Evolutionary conservation across 2,113 vertebrate species (phyloP).

Genomic region (Stegastes partitus): DNA sequence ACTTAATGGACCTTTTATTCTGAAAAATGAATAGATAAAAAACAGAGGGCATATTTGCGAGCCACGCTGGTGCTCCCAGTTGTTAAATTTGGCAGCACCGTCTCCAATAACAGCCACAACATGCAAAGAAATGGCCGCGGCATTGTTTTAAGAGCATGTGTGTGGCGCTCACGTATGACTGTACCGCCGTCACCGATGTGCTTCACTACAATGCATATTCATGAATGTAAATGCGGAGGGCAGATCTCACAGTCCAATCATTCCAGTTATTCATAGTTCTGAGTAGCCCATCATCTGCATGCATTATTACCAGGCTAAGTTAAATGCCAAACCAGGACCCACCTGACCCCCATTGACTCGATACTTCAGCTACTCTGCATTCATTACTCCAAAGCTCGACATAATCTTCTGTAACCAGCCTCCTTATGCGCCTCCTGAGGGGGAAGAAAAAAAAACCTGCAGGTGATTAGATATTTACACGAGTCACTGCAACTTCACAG

Average conservation of each 20-base stretch:
- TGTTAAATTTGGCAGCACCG: too few species aligned
- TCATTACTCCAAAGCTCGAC: constrained; percentile 45
- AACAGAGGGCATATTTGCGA: too few species aligned
- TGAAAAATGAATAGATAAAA: too few species aligned
- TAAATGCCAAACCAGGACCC: constrained; percentile 66
- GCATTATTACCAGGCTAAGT: constrained; percentile 54
- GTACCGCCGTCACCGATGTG: neutral
- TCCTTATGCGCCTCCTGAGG: constrained; percentile 17
- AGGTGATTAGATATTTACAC: constrained; percentile 20
- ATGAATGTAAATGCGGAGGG: constrained; percentile 68
- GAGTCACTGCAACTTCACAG: constrained; percentile 7
- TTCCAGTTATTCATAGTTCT: constrained; percentile 58
- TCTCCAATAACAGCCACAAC: too few species aligned
- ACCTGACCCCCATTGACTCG: constrained; percentile 64
- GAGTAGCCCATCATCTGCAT: constrained; percentile 55
- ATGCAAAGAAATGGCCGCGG: too few species aligned
- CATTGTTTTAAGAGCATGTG: neutral
- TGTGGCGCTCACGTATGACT: neutral
- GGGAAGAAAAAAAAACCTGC: constrained; percentile 4
- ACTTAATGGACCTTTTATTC: too few species aligned
- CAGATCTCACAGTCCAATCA: constrained; percentile 52
- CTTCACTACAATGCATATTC: constrained; percentile 62
- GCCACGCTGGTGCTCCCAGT: too few species aligned
- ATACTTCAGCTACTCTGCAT: constrained; percentile 55
- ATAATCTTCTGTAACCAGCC: constrained; percentile 40